Percentiles rank a stretch among this genome's conserved stretches.
Evolutionary conservation across 2,888 invertebrate genomes (phyloP).

Genomic region (Proisotoma minuta): DNA sequence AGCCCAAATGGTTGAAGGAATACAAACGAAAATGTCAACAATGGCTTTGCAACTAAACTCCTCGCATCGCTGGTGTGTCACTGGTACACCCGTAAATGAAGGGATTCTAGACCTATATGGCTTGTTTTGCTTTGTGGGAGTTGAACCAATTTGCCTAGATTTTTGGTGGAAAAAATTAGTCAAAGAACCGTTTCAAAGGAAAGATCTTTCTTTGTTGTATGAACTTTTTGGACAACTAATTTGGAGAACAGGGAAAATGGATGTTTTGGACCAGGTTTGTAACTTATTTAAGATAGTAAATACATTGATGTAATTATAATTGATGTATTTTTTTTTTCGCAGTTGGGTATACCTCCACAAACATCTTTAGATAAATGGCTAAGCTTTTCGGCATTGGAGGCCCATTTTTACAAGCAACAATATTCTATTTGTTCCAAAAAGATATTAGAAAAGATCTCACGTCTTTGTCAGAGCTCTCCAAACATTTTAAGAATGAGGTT

Average conservation of each 20-base stretch:
- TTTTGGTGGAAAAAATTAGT: conserved; percentile 57
- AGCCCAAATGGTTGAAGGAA: conserved; percentile 69
- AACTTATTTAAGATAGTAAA: no score
- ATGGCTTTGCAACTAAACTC: conserved; percentile 61
- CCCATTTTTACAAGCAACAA: conserved; percentile 65
- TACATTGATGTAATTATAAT: background rate
- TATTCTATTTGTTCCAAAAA: conserved; percentile 55
- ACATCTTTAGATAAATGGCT: conserved; percentile 58
- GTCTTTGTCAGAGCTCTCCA: conserved; percentile 16
- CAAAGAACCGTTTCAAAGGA: conserved; percentile 55
- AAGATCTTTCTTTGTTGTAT: conserved; percentile 54
- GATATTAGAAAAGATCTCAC: conserved; percentile 53
- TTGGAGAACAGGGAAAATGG: conserved; percentile 67
- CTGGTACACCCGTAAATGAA: conserved; percentile 66
- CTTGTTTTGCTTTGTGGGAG: conserved; percentile 59
- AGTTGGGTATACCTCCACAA: conserved; percentile 64
- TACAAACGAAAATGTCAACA: conserved; percentile 38
- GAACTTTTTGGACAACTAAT: conserved; percentile 57
- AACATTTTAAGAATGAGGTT: conserved; percentile 17
- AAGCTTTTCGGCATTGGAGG: conserved; percentile 67
- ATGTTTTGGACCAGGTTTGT: conserved; percentile 60
- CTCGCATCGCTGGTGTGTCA: conserved; percentile 67
- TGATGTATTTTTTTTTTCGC: conserved; percentile 22
- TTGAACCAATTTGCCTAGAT: conserved; percentile 56
- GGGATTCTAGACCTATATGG: conserved; percentile 55